Evolutionary conservation across 2,888 invertebrate species (phyloP).

Genomic region (Gymnoscelis rufifasciata): DNA sequence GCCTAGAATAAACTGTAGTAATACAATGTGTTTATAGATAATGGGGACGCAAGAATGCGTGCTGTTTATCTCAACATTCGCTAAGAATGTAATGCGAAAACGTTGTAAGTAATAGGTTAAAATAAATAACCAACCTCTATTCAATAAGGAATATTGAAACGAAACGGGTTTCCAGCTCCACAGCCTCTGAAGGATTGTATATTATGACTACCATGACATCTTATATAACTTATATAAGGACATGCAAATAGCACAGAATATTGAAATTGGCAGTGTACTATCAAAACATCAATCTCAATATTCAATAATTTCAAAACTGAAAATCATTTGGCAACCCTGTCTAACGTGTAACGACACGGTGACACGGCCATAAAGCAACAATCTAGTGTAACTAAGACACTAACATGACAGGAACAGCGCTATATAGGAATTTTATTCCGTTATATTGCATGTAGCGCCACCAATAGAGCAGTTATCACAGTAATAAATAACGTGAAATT

Average conservation of each 20-base stretch:
- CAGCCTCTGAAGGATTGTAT: neutral
- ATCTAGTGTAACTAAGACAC: slow-evolving; percentile 51
- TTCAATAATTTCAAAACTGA: slow-evolving; percentile 15
- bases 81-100: too few species aligned
- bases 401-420: slow-evolving; percentile 61
- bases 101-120: too few species aligned
- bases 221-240: slow-evolving; percentile 2
- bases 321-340: slow-evolving; percentile 23
- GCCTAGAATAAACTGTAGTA: too few species aligned
- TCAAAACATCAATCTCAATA: slow-evolving; percentile 22
- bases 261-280: slow-evolving; percentile 6
- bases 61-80: too few species aligned
- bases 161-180: neutral
- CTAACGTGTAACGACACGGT: slow-evolving; percentile 29
- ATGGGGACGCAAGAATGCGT: too few species aligned
- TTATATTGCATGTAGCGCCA: slow-evolving; percentile 50
- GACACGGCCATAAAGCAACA: slow-evolving; percentile 55
- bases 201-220: neutral
- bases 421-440: slow-evolving; percentile 56
- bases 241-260: slow-evolving; percentile 3
- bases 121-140: too few species aligned
- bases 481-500: slow-evolving; percentile 43
- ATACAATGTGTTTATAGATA: too few species aligned
- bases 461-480: slow-evolving; percentile 42
- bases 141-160: too few species aligned